Evolutionary conservation across 2,888 invertebrate species (phyloP).

Genomic region (Chymomyza amoena): DNA sequence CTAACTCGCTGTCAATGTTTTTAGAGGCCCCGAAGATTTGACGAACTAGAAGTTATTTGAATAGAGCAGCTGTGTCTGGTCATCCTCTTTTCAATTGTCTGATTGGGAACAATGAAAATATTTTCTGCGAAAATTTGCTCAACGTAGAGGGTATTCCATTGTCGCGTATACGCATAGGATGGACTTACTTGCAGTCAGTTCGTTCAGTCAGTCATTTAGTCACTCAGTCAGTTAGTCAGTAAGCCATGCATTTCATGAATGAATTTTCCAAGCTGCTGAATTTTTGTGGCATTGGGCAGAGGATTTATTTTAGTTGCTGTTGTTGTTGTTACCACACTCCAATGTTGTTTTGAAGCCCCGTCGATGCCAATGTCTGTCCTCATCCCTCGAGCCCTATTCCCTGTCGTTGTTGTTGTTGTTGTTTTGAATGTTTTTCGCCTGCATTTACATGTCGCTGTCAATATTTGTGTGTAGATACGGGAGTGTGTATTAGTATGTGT

Average conservation of each 20-base stretch:
- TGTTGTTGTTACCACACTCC: background rate
- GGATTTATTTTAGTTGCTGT: slow-evolving; percentile 3
- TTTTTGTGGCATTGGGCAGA: slow-evolving; percentile 13
- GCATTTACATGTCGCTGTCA: background rate
- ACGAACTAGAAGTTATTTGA: too few species aligned
- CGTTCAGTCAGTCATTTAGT: background rate
- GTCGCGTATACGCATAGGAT: background rate
- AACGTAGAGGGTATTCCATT: too few species aligned
- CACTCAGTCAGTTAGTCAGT: background rate
- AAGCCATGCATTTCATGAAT: slow-evolving; percentile 26
- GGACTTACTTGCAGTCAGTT: background rate
- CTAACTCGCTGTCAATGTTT: too few species aligned
- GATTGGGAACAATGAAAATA: too few species aligned
- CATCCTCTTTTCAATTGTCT: too few species aligned
- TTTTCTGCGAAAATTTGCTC: too few species aligned
- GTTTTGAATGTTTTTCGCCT: background rate
- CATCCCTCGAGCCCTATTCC: background rate
- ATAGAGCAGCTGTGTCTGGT: too few species aligned
- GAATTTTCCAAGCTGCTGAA: slow-evolving; percentile 31
- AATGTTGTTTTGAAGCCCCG: background rate
- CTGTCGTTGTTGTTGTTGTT: background rate
- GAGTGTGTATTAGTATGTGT: background rate
- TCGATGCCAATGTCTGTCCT: background rate
- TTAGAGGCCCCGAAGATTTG: too few species aligned
- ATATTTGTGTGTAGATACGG: background rate